Evolutionary conservation across 2,888 invertebrate genomes (phyloP), one percentile per base, ranked within the genome.

Genomic region (Trichopria drosophilae): DNA sequence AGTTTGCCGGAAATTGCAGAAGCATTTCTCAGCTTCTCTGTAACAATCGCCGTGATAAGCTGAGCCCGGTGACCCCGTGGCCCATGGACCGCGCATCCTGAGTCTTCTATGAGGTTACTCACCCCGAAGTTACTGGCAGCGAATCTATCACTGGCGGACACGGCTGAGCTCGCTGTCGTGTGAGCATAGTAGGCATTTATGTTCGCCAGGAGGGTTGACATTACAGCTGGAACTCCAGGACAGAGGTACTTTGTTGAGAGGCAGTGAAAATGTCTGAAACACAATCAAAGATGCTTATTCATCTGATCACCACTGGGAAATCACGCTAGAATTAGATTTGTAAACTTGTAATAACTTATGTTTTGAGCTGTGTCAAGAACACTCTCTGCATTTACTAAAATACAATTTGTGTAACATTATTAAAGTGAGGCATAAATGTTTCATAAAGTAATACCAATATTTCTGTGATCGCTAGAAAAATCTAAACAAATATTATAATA

Each of bases 61-160:
- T 42, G 26, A 47, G n/a, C n/a, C n/a, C n/a, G n/a, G n/a, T n/a
- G n/a, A n/a, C n/a, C n/a, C n/a, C n/a, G n/a, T n/a, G n/a, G n/a
- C n/a, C n/a, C n/a, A n/a, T n/a, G n/a, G n/a, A n/a, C n/a, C n/a
- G n/a, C n/a, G n/a, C n/a, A n/a, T n/a, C n/a, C n/a, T n/a, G n/a
- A n/a, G n/a, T n/a, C n/a, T n/a, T n/a, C n/a, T n/a, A n/a, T n/a
- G n/a, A n/a, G n/a, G 16, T 16, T 28, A 80, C 84, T 82, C 81
- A 97, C 96, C 76, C 99, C 99, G 79, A 99, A 99, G 80, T 99
- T 99, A 65, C 98, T 98, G 51, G 99, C 99, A 59, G 98, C 94
- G 77, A 99, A 99, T 70, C 99, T 85, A 78, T 99, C 99, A 64
- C 96, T 95, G 41, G 99, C 99, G 12, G 98, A 98, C 13, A 99